phyloP scores from a whole-genome alignment of 2,113 vertebrate species.

The Ivindomyrus marchei region DNA sequence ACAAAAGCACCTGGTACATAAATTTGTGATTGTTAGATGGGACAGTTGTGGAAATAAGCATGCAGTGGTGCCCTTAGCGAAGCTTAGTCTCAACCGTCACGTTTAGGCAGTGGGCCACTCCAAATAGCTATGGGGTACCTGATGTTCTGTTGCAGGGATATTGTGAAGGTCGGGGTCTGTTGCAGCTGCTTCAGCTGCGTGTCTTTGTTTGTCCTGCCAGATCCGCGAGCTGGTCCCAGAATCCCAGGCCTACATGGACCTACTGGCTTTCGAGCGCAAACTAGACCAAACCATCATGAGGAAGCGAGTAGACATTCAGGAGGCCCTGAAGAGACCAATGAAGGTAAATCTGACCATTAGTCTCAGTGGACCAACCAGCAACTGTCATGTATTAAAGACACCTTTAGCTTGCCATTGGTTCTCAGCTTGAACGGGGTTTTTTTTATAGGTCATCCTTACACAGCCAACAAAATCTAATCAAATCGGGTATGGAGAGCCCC shows the following conservation, averaged over 20 bases:
- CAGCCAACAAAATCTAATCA: background rate
- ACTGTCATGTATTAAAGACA: background rate
- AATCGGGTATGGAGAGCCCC: background rate
- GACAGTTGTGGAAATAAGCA: background rate
- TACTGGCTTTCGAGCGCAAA: constrained; percentile 74
- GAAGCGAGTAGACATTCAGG: constrained; percentile 77
- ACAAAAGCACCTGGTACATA: background rate
- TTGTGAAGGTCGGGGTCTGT: background rate
- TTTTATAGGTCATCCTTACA: background rate
- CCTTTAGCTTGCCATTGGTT: background rate
- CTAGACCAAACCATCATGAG: constrained; percentile 79
- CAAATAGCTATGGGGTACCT: background rate
- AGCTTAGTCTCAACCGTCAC: background rate
- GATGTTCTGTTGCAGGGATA: background rate
- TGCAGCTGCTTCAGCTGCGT: background rate
- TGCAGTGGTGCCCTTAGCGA: background rate
- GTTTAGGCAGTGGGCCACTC: background rate
- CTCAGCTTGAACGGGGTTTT: background rate
- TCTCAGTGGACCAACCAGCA: background rate
- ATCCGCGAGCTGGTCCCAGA: constrained; percentile 77
- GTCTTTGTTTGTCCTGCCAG: background rate
- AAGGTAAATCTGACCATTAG: constrained; percentile 53
- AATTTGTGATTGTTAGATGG: background rate
- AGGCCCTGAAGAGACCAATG: constrained; percentile 76
- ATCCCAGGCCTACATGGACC: constrained; percentile 80